Base-by-base conservation (phyloP, 2,113 vertebrate species). In the Gavia stellata region DNA sequence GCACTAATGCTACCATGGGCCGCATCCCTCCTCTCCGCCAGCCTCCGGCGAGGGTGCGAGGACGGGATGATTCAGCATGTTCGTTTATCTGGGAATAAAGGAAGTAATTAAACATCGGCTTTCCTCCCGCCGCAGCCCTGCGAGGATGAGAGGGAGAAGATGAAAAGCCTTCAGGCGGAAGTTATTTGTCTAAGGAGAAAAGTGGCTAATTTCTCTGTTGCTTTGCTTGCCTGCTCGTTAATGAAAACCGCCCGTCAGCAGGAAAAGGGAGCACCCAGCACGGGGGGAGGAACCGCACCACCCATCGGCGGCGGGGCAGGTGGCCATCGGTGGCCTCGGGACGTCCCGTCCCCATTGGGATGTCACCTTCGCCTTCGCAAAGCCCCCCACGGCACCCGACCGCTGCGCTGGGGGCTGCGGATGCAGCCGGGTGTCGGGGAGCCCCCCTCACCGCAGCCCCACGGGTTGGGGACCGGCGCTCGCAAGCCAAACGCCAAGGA, bases 141-240 rank as follows among this genome's bases (percentile, higher is more conserved):
- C 7, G 34, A 92, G 92, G 94, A 93, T 75, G 86, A 93, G 94
- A 83, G 89, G 86, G 55, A 89, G 72, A 52, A 86, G 96, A 95
- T 95, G 66, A 92, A 94, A 94, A 94, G 96, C 85, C 78, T 91
- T 89, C 84, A 91, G 95, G 91, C 58, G 95, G 97, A 95, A 97
- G 94, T 95, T 91, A 94, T 97, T 96, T 96, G 92, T 97, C 89
- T 79, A 45, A 91, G 81, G 84, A 97, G 95, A 96, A 93, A 92
- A 90, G 94, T 65, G 78, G 58, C 91, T 96, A 71, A 94, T 94
- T 96, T 92, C 93, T 87, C 86, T 34, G 52, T 65, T 77, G 92
- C 94, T 95, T 88, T 67, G 71, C 90, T 90, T 61, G 80, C 77
- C 91, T 88, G 82, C 94, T 90, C 1, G 12, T 86, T 93, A 84